phyloP scores from a whole-genome alignment of 2,113 vertebrate genomes.

The Pitta sordida region DNA sequence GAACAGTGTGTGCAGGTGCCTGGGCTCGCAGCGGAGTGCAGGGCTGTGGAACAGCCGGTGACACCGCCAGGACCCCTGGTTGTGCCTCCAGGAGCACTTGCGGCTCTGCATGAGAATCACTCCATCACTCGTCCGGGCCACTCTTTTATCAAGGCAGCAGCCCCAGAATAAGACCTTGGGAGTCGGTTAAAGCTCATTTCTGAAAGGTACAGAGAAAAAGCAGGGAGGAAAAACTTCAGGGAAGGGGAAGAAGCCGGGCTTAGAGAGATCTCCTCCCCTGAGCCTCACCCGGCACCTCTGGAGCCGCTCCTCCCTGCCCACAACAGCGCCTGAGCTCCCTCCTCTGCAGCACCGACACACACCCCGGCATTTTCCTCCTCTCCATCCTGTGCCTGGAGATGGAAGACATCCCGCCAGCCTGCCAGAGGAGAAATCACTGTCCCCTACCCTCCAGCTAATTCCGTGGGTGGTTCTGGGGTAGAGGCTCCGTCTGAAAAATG shows the following conservation, averaged over 20 bases:
- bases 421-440: fast-evolving
- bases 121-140: no score
- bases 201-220: not conserved
- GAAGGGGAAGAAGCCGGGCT: not conserved
- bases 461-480: not conserved
- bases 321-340: not conserved
- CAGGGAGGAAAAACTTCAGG: not conserved
- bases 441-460: not conserved
- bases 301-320: no score
- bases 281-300: fast-evolving
- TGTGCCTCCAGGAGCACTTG: conserved; percentile 12
- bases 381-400: fast-evolving
- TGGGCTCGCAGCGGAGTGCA: not conserved
- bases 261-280: not conserved
- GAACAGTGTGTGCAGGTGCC: not conserved
- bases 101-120: conserved; percentile 35
- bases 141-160: not conserved
- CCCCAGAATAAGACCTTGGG: conserved; percentile 23
- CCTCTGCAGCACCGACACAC: not conserved
- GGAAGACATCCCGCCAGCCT: not conserved
- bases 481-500: not conserved
- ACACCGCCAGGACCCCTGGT: conserved; percentile 41
- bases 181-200: not conserved
- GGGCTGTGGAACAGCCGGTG: conserved; percentile 45
- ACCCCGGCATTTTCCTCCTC: no score